These are phyloP conservation scores for Pilophorus perplexus DNA, from an alignment of 2,888 invertebrate species.

Conservation along the genomic window DNA sequence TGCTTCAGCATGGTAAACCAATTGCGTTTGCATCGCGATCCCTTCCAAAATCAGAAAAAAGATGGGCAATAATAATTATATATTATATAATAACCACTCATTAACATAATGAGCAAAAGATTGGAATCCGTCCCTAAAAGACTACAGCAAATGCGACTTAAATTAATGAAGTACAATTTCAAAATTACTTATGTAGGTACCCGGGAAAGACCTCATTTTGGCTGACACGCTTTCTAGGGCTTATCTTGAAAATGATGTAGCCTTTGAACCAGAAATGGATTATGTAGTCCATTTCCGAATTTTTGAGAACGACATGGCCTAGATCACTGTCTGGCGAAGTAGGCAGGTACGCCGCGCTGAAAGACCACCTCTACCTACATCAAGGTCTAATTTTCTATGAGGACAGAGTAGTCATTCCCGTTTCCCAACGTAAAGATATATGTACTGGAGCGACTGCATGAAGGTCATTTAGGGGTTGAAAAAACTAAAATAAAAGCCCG, in stretches of 20 bases:
- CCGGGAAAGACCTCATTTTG: not conserved
- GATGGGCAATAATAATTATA: too few relatives aligned
- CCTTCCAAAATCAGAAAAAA: not conserved
- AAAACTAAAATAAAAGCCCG: constrained; percentile 50
- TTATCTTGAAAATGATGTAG: not conserved
- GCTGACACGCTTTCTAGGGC: not conserved
- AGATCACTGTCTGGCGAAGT: constrained; percentile 4
- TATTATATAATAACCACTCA: too few relatives aligned
- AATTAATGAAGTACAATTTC: constrained; percentile 3
- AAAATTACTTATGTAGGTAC: not conserved
- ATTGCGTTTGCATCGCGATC: not conserved
- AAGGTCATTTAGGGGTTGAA: constrained; percentile 38
- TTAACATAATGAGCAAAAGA: not conserved
- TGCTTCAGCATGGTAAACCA: not conserved
- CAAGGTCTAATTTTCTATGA: not conserved
- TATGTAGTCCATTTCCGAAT: not conserved
- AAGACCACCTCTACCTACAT: not conserved
- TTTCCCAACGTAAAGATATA: not conserved
- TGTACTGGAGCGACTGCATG: constrained; percentile 49
- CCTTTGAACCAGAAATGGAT: not conserved
- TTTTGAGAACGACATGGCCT: not conserved
- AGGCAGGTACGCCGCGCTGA: not conserved
- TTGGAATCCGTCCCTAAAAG: not conserved
- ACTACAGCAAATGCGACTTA: not conserved
- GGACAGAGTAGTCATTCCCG: not conserved